These are phyloP conservation scores for Pitta sordida DNA, from an alignment of 2,113 vertebrate genomes.

Conservation along the genomic window DNA sequence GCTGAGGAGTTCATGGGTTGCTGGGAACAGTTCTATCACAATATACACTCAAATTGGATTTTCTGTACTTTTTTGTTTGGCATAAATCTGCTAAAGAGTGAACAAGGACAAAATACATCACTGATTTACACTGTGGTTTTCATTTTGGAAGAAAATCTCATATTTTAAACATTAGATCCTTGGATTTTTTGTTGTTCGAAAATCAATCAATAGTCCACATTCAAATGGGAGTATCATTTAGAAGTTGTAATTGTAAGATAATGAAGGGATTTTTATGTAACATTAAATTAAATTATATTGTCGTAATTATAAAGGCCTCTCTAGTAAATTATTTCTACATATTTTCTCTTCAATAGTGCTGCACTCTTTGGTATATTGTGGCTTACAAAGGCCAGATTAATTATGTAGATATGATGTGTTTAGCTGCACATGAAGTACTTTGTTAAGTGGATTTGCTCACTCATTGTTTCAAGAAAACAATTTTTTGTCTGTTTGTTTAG, in stretches of 20 bases:
- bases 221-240: not conserved
- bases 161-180: not conserved
- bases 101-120: not conserved
- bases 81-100: not conserved
- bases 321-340: not conserved
- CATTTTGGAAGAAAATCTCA: not conserved
- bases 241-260: not conserved
- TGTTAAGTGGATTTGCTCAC: not conserved
- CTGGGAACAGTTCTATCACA: not conserved
- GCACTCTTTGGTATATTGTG: not conserved
- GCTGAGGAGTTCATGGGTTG: not conserved
- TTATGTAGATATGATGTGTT: not conserved
- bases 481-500: not conserved
- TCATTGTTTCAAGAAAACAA: not conserved
- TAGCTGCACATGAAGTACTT: not conserved
- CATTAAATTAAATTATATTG: not conserved
- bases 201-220: not conserved
- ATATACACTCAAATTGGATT: not conserved
- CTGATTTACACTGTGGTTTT: not conserved
- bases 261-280: not conserved
- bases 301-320: not conserved
- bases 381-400: not conserved
- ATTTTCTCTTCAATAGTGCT: conserved; percentile 8
- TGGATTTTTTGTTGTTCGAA: not conserved
- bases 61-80: not conserved